These are phyloP conservation scores for Mus spretus DNA, from an alignment of 2,797 vertebrate genomes.

Conservation along the genomic window DNA sequence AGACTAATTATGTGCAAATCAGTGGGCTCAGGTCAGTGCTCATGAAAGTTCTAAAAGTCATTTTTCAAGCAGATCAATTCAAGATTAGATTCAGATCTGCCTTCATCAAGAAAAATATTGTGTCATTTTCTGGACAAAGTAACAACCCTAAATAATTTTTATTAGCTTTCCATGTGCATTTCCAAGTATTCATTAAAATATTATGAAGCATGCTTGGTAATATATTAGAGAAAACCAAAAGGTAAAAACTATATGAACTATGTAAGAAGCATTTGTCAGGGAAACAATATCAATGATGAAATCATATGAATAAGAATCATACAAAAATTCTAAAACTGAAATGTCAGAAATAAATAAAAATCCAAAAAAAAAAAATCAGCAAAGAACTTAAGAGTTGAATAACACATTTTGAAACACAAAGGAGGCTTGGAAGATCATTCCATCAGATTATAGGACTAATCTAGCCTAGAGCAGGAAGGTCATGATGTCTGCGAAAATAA, in stretches of 20 bases:
- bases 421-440: neutral
- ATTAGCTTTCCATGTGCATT: neutral
- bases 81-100: neutral
- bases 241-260: neutral
- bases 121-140: neutral
- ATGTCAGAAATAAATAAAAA: neutral
- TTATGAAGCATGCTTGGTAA: neutral
- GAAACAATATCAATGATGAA: neutral
- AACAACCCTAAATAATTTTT: neutral
- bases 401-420: neutral
- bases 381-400: neutral
- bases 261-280: neutral
- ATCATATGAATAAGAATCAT: neutral
- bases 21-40: neutral
- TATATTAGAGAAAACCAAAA: neutral
- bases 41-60: neutral
- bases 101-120: neutral
- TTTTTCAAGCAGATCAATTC: neutral
- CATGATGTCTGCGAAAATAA: neutral
- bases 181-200: neutral
- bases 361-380: neutral
- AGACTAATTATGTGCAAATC: neutral
- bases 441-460: neutral
- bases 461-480: neutral
- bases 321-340: neutral